Base-by-base conservation (phyloP, 2,888 invertebrate species). In the Diarsia rubi region DNA sequence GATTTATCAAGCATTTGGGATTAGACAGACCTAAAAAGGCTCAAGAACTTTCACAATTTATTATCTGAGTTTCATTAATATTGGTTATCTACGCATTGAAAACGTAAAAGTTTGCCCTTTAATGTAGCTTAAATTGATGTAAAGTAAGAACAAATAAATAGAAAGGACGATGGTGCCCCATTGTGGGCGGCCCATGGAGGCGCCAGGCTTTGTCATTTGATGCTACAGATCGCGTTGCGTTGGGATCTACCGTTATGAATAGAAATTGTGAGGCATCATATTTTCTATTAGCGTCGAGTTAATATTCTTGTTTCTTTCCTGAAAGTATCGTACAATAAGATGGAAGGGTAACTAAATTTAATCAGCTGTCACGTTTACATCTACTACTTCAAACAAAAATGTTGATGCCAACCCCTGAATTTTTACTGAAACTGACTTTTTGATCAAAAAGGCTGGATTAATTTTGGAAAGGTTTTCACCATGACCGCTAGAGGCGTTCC, bases 191-290 rank as follows among this genome's bases (percentile, higher is more conserved):
- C 70, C 83, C 89, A 73, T 79, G 79, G 86, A 90, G 91, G 89
- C 91, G 92, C 91, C 92, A 90, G 82, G 89, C 92, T 90, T 91
- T 94, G 94, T 94, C 92, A 95, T 90, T 88, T 87, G 93, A 94
- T 90, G 90, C 92, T 90, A 88, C 88, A 88, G 90, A 91, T 92
- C 91, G 85, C 85, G 89, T 92, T 90, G 89, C 91, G 75, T 81
- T 81, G 81, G 69, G 71, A 76, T 88, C 80, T 84, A 89, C 90
- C 89, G 89, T 91, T 92, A 89, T 90, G 90, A 91, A 94, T 90
- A 85, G 81, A 85, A 79, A 81, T 79, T 79, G 78, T 82, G 52
- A 69, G 75, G 75, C 67, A 81, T 81, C 67, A 68, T 74, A 63
- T 79, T 81, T 75, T 75, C 62, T 72, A 72, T 84, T 75, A 57